phyloP scores from a whole-genome alignment of 1,140 invertebrate species.

The Amphibalanus amphitrite region DNA sequence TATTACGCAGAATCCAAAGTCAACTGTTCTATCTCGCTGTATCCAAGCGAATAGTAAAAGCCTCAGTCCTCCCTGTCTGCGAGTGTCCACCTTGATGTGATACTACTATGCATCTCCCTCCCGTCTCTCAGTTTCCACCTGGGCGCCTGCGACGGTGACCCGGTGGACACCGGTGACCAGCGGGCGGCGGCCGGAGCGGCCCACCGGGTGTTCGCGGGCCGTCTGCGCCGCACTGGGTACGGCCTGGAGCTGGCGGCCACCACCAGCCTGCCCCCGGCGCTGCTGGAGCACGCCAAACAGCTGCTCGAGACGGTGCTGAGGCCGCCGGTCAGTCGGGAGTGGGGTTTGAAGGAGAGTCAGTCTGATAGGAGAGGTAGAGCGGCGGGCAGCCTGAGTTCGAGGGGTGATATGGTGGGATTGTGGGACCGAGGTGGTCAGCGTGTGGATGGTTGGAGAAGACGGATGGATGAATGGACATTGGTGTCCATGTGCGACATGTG shows the following conservation, averaged over 20 bases:
- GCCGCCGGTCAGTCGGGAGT: slow-evolving; percentile 3
- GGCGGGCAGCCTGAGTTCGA: no score
- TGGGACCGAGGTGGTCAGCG: no score
- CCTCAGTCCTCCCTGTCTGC: no score
- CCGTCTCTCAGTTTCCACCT: not conserved
- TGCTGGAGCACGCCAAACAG: slow-evolving; percentile 10
- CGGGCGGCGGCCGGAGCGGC: slow-evolving; percentile 6
- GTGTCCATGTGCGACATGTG: no score
- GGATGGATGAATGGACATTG: no score
- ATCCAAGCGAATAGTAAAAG: no score
- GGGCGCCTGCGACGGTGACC: slow-evolving; percentile 7
- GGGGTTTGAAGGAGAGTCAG: not conserved
- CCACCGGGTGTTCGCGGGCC: slow-evolving; percentile 12
- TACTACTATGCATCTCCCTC: no score
- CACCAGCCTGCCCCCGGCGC: slow-evolving; percentile 12
- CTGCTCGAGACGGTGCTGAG: slow-evolving; percentile 12
- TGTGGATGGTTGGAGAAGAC: no score
- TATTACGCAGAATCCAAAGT: no score
- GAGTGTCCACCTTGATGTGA: no score
- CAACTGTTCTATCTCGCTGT: no score
- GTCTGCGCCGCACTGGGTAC: slow-evolving; percentile 14
- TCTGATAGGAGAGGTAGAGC: slow-evolving; percentile 16
- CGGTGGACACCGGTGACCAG: slow-evolving; percentile 11
- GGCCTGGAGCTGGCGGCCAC: slow-evolving; percentile 14
- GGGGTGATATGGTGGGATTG: no score